Evolutionary conservation across 1,140 invertebrate genomes (phyloP).

Genomic region (Drosophila grimshawi): DNA sequence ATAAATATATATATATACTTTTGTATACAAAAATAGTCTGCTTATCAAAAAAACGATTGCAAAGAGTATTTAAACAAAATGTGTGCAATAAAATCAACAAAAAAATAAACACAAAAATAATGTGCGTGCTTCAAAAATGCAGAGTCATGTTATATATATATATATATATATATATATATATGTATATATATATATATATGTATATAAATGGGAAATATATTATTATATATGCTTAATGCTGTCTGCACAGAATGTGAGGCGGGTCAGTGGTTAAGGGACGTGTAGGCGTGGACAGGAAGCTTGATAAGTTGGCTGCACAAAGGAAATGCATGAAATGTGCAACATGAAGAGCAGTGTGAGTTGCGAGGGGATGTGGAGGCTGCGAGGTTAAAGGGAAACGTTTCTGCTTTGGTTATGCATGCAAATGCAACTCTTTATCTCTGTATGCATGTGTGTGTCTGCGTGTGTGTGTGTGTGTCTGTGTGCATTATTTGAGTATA

Average conservation of each 20-base stretch:
- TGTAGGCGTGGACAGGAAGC: constrained; percentile 65
- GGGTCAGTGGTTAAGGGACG: constrained; percentile 17
- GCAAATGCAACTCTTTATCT: constrained; percentile 33
- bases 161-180: not conserved
- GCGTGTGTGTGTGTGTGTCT: constrained; percentile 16
- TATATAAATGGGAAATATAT: constrained; percentile 67
- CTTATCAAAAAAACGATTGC: not conserved
- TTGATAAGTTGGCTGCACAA: constrained; percentile 80
- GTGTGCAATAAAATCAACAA: constrained; percentile 55
- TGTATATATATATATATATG: not conserved
- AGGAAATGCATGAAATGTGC: constrained; percentile 82
- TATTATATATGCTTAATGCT: constrained; percentile 77
- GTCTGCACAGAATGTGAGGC: constrained; percentile 5
- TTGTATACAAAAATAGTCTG: not conserved
- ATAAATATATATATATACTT: not conserved
- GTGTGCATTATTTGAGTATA: constrained; percentile 32
- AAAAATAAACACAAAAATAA: constrained; percentile 74
- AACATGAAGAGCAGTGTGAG: constrained; percentile 40
- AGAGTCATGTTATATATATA: constrained; percentile 44
- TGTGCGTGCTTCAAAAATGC: constrained; percentile 78
- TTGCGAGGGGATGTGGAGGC: not conserved
- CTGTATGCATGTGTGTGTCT: constrained; percentile 8
- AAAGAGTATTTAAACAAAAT: constrained; percentile 56
- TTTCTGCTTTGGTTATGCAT: constrained; percentile 36
- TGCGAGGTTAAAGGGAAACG: constrained; percentile 25